Conservation (phyloP, 2,797 vertebrate genomes). For the Octomys mimax region DNA sequence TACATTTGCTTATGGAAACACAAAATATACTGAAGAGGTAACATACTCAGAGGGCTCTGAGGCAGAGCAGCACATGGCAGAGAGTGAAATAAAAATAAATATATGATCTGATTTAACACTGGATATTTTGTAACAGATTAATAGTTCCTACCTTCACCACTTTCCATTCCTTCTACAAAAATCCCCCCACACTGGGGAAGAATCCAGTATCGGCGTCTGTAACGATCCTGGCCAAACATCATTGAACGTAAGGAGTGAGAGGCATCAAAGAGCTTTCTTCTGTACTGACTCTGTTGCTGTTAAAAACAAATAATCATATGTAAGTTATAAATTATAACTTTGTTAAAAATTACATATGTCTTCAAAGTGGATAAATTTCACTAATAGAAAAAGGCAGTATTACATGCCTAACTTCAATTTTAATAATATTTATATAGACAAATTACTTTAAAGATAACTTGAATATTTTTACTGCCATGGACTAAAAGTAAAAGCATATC, state of each 20-base stretch:
- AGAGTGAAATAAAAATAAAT: neutral
- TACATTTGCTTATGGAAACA: slow-evolving; percentile 28
- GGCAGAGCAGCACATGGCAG: no score
- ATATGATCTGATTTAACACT: neutral
- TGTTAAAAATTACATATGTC: slow-evolving; percentile 26
- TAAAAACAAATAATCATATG: slow-evolving; percentile 68
- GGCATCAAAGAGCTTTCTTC: slow-evolving; percentile 95
- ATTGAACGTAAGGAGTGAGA: slow-evolving; percentile 95
- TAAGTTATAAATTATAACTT: neutral
- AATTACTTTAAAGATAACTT: slow-evolving; percentile 46
- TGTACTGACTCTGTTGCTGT: slow-evolving; percentile 96
- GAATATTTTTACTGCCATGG: slow-evolving; percentile 41
- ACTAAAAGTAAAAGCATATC: neutral
- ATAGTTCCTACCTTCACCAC: slow-evolving; percentile 92
- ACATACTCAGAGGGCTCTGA: no score
- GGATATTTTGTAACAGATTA: neutral
- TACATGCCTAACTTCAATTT: slow-evolving; percentile 8
- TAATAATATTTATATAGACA: slow-evolving; percentile 47
- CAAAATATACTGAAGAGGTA: slow-evolving; percentile 19
- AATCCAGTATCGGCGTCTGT: slow-evolving; percentile 97
- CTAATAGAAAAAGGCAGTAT: slow-evolving; percentile 22
- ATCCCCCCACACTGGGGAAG: slow-evolving; percentile 95
- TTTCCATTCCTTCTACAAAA: slow-evolving; percentile 97
- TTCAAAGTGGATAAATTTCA: slow-evolving; percentile 35
- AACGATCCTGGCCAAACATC: slow-evolving; percentile 97